phyloP scores from a whole-genome alignment of 2,113 vertebrate species.

The Syngnathus floridae region DNA sequence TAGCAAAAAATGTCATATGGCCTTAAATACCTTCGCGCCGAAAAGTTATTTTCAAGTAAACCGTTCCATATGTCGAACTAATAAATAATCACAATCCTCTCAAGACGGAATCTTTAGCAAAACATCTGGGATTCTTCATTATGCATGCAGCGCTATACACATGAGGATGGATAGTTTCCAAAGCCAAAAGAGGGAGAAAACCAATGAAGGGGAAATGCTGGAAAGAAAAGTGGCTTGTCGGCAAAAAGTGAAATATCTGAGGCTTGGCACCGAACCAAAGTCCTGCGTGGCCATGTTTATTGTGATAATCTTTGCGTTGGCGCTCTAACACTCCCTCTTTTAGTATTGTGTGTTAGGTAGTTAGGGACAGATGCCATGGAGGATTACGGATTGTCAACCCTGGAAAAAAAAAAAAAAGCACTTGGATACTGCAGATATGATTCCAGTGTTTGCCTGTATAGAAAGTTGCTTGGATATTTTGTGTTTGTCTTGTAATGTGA shows the following conservation, averaged over 20 bases:
- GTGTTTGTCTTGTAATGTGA: neutral
- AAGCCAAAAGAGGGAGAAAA: slow-evolving; percentile 41
- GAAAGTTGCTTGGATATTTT: slow-evolving; percentile 13
- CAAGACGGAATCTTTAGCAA: slow-evolving; percentile 32
- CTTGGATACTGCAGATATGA: neutral
- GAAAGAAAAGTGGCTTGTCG: slow-evolving; percentile 63
- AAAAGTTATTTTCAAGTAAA: slow-evolving; percentile 48
- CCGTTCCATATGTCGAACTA: slow-evolving; percentile 56
- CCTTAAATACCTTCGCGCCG: slow-evolving; percentile 40
- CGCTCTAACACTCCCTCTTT: slow-evolving; percentile 24
- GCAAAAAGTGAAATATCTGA: slow-evolving; percentile 63
- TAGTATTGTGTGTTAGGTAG: slow-evolving; percentile 22
- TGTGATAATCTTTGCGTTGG: slow-evolving; percentile 49
- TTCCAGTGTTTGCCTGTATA: slow-evolving; percentile 14
- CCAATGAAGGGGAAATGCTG: slow-evolving; percentile 30
- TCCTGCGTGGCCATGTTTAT: slow-evolving; percentile 50
- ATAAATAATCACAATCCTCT: slow-evolving; percentile 37
- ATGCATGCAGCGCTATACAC: slow-evolving; percentile 40
- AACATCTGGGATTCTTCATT: slow-evolving; percentile 57
- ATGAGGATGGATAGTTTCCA: slow-evolving; percentile 56
- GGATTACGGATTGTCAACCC: slow-evolving; percentile 7
- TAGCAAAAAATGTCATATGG: slow-evolving; percentile 43
- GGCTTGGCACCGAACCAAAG: slow-evolving; percentile 52
- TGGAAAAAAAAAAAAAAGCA: neutral
- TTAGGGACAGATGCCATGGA: slow-evolving; percentile 28